Evolutionary conservation across 1,140 invertebrate species (phyloP), one percentile per base, ranked within the genome.

Genomic region (Zaprionus davidi): DNA sequence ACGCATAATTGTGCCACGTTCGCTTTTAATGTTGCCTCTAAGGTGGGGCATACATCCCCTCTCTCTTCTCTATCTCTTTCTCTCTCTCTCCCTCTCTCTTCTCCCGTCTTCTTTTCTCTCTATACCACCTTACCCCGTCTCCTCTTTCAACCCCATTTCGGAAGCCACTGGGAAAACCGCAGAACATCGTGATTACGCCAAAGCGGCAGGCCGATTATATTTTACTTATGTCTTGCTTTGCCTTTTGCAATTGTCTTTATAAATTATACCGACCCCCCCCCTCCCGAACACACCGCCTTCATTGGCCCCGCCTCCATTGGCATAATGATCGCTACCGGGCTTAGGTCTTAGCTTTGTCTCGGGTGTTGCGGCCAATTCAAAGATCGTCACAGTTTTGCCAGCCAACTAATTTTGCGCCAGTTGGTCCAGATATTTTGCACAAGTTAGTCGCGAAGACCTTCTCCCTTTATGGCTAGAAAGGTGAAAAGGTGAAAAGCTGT

Each of bases 1-100:
- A 77, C 85, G 82, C 81, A 82, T 90, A 90, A 90, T 90, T 90
- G 85, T 90, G 85, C 67, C 85, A 90, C 85, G 85, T 90, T 90
- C 85, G 79, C 76, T 67, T 73, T 81, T 83, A 87, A 87, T 81
- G 81, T 75, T 78, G 68, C 57, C 59, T 71, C 72, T 78, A 88
- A 87, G 84, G 84, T 88, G 83, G 83, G 38, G 74, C 68, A 66
- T 41, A 53, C 53, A 13, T 36, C 36, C 36, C 26, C 31, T 53
- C 31, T 31, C 31, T 31, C 5, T 26, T 20, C 17, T 28, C 36
- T 20, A 26, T 20, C 38, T 24, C 15, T 34, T 5, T 5, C 15
- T 26, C 60, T 22, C 28, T 31, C 36, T 49, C 38, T 17, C 15
- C 24, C 7, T 20, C 34, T 17, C 7, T 41, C 34, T 31, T 28